These are phyloP conservation scores for Ardeotis arabs DNA, from an alignment of 2,113 vertebrate genomes.

Conservation along the genomic window DNA sequence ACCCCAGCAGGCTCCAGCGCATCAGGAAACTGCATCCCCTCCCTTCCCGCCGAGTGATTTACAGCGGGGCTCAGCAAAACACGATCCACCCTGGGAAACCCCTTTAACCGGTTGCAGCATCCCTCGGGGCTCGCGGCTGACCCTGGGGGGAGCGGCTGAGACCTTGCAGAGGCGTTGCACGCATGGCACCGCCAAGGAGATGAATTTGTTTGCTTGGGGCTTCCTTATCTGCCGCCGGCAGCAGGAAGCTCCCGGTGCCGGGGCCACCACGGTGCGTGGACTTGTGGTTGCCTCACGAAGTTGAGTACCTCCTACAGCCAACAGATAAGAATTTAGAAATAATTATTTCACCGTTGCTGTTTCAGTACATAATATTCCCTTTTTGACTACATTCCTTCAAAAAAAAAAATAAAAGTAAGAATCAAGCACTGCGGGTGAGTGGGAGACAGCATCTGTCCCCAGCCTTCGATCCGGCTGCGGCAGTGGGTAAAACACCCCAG, in stretches of 20 bases:
- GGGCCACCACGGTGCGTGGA: fast-evolving
- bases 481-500: background rate
- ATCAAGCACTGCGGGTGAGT: background rate
- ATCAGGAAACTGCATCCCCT: background rate
- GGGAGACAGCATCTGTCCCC: background rate
- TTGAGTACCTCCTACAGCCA: background rate
- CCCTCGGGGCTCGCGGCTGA: fast-evolving
- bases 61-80: background rate
- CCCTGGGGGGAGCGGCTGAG: background rate
- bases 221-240: background rate
- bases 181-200: background rate
- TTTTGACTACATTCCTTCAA: background rate
- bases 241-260: background rate
- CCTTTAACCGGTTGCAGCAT: background rate
- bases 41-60: background rate
- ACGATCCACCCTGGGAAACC: background rate
- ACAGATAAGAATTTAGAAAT: background rate
- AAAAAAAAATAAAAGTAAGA: background rate
- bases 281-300: background rate
- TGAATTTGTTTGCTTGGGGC: background rate
- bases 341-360: background rate
- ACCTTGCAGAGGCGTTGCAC: background rate
- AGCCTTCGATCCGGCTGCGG: background rate
- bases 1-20: background rate
- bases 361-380: background rate